Evolutionary conservation across 2,888 invertebrate species (phyloP).

Genomic region (Dasysyrphus tricinctus): DNA sequence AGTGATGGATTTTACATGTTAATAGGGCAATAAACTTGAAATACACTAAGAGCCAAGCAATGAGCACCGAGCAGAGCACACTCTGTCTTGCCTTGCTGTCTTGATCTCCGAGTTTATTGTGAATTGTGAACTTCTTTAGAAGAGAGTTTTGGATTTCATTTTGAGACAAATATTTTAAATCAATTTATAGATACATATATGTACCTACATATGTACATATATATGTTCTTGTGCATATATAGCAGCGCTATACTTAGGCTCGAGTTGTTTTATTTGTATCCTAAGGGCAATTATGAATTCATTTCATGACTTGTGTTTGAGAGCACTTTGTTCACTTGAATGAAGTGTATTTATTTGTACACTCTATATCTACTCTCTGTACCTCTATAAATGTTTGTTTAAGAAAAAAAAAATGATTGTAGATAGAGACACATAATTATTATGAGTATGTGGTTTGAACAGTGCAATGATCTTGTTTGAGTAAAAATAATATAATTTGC

Average conservation of each 20-base stretch:
- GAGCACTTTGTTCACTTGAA: conserved; percentile 36
- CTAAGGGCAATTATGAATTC: conserved; percentile 26
- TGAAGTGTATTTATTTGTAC: not conserved
- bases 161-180: conserved; percentile 40
- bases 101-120: not conserved
- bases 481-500: not conserved
- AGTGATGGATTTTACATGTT: conserved; percentile 70
- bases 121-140: conserved; percentile 6
- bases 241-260: not conserved
- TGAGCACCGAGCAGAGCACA: not conserved
- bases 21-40: conserved; percentile 70
- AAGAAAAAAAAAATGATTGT: not conserved
- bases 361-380: not conserved
- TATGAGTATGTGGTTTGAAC: not conserved
- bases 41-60: conserved; percentile 12
- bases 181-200: conserved; percentile 7
- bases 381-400: conserved; percentile 6
- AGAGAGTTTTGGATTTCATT: conserved; percentile 13
- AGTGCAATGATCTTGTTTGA: conserved; percentile 26
- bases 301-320: conserved; percentile 25
- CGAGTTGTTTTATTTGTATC: conserved; percentile 14
- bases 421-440: conserved; percentile 4
- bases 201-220: too few relatives aligned
- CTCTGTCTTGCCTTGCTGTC: not conserved
- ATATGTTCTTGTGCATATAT: not conserved